phyloP scores from a whole-genome alignment of 2,888 invertebrate genomes.

The Drosophila ezoana region DNA sequence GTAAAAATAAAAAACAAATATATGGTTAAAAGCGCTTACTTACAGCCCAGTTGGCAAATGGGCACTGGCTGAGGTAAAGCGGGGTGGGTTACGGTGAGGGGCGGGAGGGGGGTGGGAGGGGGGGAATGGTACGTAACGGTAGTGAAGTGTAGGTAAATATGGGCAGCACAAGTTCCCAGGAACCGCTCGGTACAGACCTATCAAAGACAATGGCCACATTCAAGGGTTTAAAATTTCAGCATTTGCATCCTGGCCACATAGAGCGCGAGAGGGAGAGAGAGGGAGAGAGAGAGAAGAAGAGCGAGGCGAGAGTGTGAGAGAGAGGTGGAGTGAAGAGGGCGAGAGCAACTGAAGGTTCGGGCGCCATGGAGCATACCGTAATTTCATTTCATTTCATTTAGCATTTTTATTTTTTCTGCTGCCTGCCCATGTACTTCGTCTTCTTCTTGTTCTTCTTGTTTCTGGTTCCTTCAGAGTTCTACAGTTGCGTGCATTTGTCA shows the following conservation, averaged over 20 bases:
- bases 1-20: constrained; percentile 30
- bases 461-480: constrained; percentile 9
- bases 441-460: background rate
- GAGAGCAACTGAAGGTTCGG: background rate
- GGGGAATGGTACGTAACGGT: background rate
- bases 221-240: constrained; percentile 82
- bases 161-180: constrained; percentile 22
- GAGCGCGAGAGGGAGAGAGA: background rate
- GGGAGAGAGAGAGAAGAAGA: background rate
- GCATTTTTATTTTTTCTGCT: constrained; percentile 45
- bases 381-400: constrained; percentile 79
- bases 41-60: constrained; percentile 79
- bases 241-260: constrained; percentile 67
- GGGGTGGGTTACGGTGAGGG: background rate
- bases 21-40: constrained; percentile 71
- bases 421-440: constrained; percentile 19
- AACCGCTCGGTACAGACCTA: constrained; percentile 39
- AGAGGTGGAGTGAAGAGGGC: background rate
- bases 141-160: constrained; percentile 45
- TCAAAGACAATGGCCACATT: constrained; percentile 77
- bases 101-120: background rate
- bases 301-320: background rate
- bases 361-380: constrained; percentile 48
- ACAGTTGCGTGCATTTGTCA: constrained; percentile 68
- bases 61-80: constrained; percentile 45